Conservation (phyloP, 2,888 invertebrate genomes). For the Synanthedon vespiformis region DNA sequence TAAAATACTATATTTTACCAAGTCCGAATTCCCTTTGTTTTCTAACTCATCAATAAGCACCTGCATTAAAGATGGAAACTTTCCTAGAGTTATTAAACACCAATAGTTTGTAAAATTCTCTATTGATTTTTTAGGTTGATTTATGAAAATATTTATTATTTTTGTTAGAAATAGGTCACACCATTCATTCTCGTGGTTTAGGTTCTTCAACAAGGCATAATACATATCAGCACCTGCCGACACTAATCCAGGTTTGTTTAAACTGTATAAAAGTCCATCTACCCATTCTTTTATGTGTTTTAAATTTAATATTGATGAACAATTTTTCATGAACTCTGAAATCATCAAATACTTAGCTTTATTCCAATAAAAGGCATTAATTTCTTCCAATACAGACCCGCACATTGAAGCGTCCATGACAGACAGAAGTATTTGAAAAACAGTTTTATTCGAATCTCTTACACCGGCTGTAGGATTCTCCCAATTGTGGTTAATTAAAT, state of each 20-base stretch:
- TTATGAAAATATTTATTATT: constrained; percentile 30
- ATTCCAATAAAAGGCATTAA: constrained; percentile 66
- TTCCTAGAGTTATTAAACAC: constrained; percentile 58
- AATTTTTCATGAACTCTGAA: constrained; percentile 51
- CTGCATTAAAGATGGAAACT: constrained; percentile 34
- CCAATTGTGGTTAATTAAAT: constrained; percentile 72
- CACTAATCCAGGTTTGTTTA: constrained; percentile 66
- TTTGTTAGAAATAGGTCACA: constrained; percentile 37
- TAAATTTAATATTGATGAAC: constrained; percentile 14
- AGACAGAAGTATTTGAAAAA: constrained; percentile 51
- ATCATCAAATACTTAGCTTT: constrained; percentile 72
- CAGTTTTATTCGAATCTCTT: constrained; percentile 58
- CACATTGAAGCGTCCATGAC: constrained; percentile 25
- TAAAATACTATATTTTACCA: constrained; percentile 32
- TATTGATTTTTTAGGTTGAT: constrained; percentile 31
- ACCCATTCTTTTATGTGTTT: constrained; percentile 27
- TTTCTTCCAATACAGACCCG: constrained; percentile 27
- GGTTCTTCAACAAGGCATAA: constrained; percentile 49
- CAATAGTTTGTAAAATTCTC: constrained; percentile 64
- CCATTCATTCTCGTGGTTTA: constrained; percentile 52
- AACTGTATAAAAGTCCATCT: constrained; percentile 44
- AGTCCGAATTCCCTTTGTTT: constrained; percentile 16
- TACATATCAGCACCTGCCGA: constrained; percentile 74
- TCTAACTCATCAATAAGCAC: constrained; percentile 28
- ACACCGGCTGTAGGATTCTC: constrained; percentile 71